These are phyloP conservation scores for Mormyrus iriodes DNA, from an alignment of 2,113 vertebrate genomes.

Conservation along the genomic window DNA sequence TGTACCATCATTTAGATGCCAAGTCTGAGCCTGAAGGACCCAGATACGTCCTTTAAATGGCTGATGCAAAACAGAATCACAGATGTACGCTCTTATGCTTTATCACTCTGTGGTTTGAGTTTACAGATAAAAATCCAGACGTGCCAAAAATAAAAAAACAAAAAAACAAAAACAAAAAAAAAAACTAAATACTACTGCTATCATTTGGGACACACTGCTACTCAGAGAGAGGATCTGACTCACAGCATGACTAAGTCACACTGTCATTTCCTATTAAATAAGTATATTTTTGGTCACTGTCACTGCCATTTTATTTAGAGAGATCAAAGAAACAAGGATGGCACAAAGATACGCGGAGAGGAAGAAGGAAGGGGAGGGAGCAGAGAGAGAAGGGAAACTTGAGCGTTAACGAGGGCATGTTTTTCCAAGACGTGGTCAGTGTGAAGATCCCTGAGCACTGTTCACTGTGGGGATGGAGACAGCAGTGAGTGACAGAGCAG, in stretches of 20 bases:
- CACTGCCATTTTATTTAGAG: background rate
- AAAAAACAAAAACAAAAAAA: background rate
- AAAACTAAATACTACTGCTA: background rate
- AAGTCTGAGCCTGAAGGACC: background rate
- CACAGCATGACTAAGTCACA: conserved; percentile 7
- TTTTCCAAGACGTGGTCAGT: conserved; percentile 34
- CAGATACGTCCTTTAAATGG: background rate
- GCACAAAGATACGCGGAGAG: background rate
- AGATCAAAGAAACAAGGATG: background rate
- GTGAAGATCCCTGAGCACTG: conserved; percentile 40
- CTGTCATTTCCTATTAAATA: conserved; percentile 1
- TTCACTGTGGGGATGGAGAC: background rate
- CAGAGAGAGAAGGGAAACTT: conserved; percentile 14
- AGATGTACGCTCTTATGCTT: background rate
- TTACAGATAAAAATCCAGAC: background rate
- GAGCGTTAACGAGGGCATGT: conserved; percentile 23
- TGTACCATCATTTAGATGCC: background rate
- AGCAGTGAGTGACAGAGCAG: conserved; percentile 9
- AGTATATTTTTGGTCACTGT: background rate
- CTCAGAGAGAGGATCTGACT: background rate
- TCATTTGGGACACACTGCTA: background rate
- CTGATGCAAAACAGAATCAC: background rate
- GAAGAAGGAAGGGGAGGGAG: background rate
- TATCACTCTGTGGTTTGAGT: background rate
- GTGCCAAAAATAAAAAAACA: background rate